A percentile compares a stretch with the other conserved stretches of the same genome.
These are phyloP conservation scores for Platycnemis pennipes DNA, from an alignment of 2,888 invertebrate species.

Conservation along the genomic window DNA sequence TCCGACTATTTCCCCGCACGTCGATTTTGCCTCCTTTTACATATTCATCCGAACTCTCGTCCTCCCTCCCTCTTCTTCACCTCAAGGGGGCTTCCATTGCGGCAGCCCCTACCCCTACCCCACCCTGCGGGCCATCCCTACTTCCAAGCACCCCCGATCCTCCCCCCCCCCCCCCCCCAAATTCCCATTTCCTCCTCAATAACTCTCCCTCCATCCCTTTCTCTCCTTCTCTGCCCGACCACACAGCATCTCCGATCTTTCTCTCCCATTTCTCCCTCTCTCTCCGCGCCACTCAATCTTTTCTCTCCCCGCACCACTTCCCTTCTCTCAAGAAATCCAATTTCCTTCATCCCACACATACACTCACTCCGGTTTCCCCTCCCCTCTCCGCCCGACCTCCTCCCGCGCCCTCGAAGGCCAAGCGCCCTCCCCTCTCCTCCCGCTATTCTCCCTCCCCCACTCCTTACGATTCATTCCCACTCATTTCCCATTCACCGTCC, in stretches of 20 bases:
- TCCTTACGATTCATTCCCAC: background rate
- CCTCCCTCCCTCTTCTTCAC: background rate
- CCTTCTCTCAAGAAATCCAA: background rate
- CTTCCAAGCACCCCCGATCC: no score
- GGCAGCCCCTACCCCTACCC: background rate
- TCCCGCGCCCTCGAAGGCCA: background rate
- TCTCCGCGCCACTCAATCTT: background rate
- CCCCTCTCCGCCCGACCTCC: background rate
- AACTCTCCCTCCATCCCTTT: background rate
- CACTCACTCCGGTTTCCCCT: background rate
- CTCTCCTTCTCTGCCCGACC: background rate
- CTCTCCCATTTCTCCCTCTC: background rate
- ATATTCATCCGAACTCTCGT: background rate
- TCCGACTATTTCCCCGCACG: background rate
- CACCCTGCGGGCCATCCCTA: background rate
- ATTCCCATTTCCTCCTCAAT: background rate
- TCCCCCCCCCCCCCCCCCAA: background rate
- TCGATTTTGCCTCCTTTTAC: background rate
- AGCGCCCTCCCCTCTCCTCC: background rate
- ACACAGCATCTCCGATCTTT: background rate
- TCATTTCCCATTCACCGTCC: conserved; percentile 15
- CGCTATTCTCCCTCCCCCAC: background rate
- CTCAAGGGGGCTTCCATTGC: background rate
- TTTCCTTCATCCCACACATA: background rate
- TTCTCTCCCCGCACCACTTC: background rate